A percentile compares a stretch with the other conserved stretches of the same genome.
These are phyloP conservation scores for Parauchenoglanis punctatus DNA, from an alignment of 2,797 vertebrate species.

Conservation along the genomic window DNA sequence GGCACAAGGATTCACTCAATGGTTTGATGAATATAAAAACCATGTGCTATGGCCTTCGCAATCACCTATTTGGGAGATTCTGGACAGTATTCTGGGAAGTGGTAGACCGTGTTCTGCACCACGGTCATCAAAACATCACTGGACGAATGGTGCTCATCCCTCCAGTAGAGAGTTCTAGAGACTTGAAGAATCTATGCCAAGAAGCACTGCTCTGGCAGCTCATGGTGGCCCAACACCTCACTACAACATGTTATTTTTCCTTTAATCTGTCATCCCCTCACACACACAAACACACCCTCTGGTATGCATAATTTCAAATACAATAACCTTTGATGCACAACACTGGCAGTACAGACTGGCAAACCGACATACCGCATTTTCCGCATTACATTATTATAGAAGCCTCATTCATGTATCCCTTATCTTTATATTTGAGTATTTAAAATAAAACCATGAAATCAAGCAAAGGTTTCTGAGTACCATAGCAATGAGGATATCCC, in stretches of 20 bases:
- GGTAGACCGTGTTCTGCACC: background rate
- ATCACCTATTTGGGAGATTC: background rate
- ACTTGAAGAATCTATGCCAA: too few species aligned
- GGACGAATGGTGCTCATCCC: background rate
- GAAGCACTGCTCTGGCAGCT: background rate
- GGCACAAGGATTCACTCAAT: background rate
- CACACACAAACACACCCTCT: background rate
- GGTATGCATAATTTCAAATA: background rate
- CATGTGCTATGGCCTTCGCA: background rate
- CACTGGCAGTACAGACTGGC: conserved; percentile 36
- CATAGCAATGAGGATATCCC: conserved; percentile 49
- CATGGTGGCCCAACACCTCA: background rate
- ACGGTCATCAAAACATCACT: background rate
- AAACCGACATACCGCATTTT: background rate
- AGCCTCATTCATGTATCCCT: conserved; percentile 10
- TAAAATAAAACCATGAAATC: conserved; percentile 28
- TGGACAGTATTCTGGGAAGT: background rate
- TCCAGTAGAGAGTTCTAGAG: background rate
- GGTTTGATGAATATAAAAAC: background rate
- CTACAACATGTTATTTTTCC: background rate
- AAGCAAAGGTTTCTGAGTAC: conserved; percentile 27
- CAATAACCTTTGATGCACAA: background rate
- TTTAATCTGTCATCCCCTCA: background rate
- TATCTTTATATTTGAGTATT: background rate
- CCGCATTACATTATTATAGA: background rate